A percentile compares a stretch with the other conserved stretches of the same genome.
Evolutionary conservation across 2,797 vertebrate species (phyloP).

Genomic region (Enteromius trimaculatus): DNA sequence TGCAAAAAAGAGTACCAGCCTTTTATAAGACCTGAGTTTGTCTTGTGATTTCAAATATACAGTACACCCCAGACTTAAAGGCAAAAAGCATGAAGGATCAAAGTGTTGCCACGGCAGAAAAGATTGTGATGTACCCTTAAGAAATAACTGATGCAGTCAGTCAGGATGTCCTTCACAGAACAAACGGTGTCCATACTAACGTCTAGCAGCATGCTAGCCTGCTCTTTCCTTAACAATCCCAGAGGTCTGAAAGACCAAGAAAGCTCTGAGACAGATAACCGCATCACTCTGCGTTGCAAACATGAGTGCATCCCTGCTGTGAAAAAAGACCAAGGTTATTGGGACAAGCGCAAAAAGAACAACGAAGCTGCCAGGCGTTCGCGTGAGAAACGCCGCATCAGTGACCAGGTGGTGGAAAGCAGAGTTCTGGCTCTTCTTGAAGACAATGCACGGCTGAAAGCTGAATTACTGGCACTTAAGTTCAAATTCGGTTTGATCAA

Average conservation of each 20-base stretch:
- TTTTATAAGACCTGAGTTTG: neutral
- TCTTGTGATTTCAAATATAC: neutral
- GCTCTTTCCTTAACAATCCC: constrained; percentile 69
- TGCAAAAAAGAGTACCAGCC: neutral
- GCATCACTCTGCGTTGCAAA: constrained; percentile 67
- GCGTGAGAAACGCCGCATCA: constrained; percentile 81
- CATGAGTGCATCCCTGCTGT: constrained; percentile 81
- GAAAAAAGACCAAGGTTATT: constrained; percentile 85
- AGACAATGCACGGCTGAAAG: constrained; percentile 82
- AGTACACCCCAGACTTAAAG: neutral
- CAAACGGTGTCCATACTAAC: constrained; percentile 79
- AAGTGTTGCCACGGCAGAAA: neutral
- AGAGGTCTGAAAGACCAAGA: constrained; percentile 74
- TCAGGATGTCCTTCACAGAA: constrained; percentile 71
- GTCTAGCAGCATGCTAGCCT: constrained; percentile 76
- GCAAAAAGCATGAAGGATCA: constrained; percentile 3
- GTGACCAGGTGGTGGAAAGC: constrained; percentile 83
- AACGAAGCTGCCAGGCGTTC: constrained; percentile 88
- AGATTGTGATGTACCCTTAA: neutral
- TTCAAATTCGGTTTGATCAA: constrained; percentile 85
- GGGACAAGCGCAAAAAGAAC: constrained; percentile 88
- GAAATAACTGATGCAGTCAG: neutral
- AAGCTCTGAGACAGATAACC: constrained; percentile 7
- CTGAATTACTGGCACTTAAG: constrained; percentile 83
- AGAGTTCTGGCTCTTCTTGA: constrained; percentile 83